Percentiles rank a stretch among this genome's conserved stretches.
These are phyloP conservation scores for Drosophila micromelanica DNA, from an alignment of 1,140 invertebrate genomes.

Conservation along the genomic window DNA sequence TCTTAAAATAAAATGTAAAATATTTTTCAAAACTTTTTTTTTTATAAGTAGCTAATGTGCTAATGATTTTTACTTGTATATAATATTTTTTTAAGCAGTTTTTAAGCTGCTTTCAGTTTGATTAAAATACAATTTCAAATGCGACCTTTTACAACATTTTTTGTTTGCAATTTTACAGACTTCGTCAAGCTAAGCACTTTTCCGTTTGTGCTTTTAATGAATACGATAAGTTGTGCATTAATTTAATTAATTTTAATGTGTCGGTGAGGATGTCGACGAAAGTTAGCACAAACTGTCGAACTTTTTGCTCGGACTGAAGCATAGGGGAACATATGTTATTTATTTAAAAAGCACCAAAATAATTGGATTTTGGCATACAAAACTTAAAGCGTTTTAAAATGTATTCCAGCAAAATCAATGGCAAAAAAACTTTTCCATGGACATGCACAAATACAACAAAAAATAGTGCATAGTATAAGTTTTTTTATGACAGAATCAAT, in stretches of 20 bases:
- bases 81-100: no score
- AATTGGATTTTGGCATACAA: conserved; percentile 5
- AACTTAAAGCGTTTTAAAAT: conserved; percentile 6
- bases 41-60: no score
- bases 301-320: neutral
- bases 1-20: no score
- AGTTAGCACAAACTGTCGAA: conserved; percentile 8
- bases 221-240: conserved; percentile 2
- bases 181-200: neutral
- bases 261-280: neutral
- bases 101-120: no score
- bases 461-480: neutral
- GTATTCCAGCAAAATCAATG: conserved; percentile 3
- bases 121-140: no score
- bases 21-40: conserved; percentile 1
- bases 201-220: conserved; percentile 3
- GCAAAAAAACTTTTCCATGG: neutral
- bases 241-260: conserved; percentile 14
- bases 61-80: no score
- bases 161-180: neutral
- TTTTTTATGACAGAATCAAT: conserved; percentile 17
- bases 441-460: neutral
- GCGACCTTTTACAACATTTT: no score
- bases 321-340: neutral
- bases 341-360: neutral